Evolutionary conservation across 2,888 invertebrate genomes (phyloP).

Genomic region (Pharmacophagus antenor): DNA sequence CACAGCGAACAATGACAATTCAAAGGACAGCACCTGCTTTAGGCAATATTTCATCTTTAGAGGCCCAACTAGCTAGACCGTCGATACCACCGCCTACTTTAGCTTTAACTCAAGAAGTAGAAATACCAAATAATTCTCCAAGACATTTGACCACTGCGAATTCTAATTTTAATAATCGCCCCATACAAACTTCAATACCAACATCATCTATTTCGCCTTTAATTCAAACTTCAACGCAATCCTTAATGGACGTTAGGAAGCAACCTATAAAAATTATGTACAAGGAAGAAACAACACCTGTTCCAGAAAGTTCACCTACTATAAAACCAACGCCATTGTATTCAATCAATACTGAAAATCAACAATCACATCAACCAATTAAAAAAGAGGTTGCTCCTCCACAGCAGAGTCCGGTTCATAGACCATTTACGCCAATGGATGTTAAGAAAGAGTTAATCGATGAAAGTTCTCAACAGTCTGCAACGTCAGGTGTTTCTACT

Average conservation of each 20-base stretch:
- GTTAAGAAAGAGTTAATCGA: conserved; percentile 87
- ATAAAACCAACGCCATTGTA: conserved; percentile 69
- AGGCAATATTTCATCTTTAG: conserved; percentile 86
- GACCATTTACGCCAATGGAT: conserved; percentile 82
- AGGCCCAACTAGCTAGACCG: conserved; percentile 88
- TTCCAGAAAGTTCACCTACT: conserved; percentile 68
- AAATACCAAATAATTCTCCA: conserved; percentile 69
- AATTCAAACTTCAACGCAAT: conserved; percentile 68
- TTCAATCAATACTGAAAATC: conserved; percentile 63
- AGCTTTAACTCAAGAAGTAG: conserved; percentile 63
- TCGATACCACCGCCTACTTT: conserved; percentile 81
- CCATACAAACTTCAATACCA: conserved; percentile 60
- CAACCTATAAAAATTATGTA: conserved; percentile 62
- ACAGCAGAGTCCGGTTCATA: conserved; percentile 74
- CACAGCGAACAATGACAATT: conserved; percentile 73
- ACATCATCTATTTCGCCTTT: conserved; percentile 64
- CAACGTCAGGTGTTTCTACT: conserved; percentile 80
- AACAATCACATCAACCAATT: conserved; percentile 67
- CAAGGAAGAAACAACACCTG: conserved; percentile 69
- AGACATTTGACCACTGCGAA: conserved; percentile 68
- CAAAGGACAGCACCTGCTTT: conserved; percentile 83
- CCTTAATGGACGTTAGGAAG: conserved; percentile 75
- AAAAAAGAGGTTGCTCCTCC: conserved; percentile 80
- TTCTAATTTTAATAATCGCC: conserved; percentile 62
- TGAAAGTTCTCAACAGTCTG: conserved; percentile 84